A percentile compares a stretch with the other conserved stretches of the same genome.
These are phyloP conservation scores for Ctenoplectra terminalis DNA, from an alignment of 1,140 invertebrate genomes.

Conservation along the genomic window DNA sequence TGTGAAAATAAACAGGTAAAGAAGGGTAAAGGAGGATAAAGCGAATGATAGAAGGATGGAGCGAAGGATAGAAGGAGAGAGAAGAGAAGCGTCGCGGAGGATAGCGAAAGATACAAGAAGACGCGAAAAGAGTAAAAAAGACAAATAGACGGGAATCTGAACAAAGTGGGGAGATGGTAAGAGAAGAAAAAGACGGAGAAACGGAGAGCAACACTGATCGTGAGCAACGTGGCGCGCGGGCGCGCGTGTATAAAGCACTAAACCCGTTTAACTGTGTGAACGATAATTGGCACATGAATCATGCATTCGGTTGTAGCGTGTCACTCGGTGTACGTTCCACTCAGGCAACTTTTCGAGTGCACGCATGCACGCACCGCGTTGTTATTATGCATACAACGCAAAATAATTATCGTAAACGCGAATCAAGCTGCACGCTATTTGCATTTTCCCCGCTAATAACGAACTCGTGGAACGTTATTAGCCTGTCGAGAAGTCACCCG, in stretches of 20 bases:
- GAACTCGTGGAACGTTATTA: slow-evolving; percentile 30
- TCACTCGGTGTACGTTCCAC: slow-evolving; percentile 53
- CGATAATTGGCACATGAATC: slow-evolving; percentile 80
- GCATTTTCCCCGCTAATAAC: slow-evolving; percentile 32
- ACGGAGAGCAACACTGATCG: not conserved
- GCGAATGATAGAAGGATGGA: slow-evolving; percentile 28
- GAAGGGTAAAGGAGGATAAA: slow-evolving; percentile 34
- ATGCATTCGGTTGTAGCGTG: slow-evolving; percentile 72
- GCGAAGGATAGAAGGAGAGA: slow-evolving; percentile 17
- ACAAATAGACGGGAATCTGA: not conserved
- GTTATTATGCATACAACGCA: slow-evolving; percentile 76
- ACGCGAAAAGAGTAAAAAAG: not conserved
- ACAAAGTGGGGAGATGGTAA: not conserved
- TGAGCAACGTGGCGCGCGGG: not conserved
- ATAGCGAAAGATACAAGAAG: not conserved
- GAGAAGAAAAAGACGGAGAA: not conserved
- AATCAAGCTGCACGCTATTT: slow-evolving; percentile 59
- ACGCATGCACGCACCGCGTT: slow-evolving; percentile 42
- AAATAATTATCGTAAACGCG: slow-evolving; percentile 73
- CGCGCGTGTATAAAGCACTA: slow-evolving; percentile 32
- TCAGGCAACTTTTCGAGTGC: slow-evolving; percentile 57
- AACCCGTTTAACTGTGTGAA: slow-evolving; percentile 66
- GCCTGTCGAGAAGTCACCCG: not conserved
- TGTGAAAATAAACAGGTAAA: slow-evolving; percentile 41
- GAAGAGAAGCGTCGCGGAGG: not conserved